A percentile compares a stretch with the other conserved stretches of the same genome.
Evolutionary conservation across 1,140 invertebrate genomes (phyloP).

Genomic region (Asobara japonica): DNA sequence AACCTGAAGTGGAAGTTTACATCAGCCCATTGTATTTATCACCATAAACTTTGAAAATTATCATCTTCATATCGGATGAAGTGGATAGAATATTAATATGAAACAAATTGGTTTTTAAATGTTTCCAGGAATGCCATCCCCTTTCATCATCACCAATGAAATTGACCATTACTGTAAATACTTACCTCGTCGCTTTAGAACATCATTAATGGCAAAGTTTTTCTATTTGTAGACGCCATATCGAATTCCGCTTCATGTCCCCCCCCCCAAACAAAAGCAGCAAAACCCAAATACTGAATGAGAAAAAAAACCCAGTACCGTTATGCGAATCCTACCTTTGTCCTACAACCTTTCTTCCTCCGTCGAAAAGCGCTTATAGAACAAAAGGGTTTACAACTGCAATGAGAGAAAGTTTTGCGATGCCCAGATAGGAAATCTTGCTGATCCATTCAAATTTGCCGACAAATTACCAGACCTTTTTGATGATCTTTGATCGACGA

Average conservation of each 20-base stretch:
- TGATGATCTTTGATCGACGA: no score
- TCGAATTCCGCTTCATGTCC: background rate
- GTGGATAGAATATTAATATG: no score
- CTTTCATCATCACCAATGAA: background rate
- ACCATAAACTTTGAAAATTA: no score
- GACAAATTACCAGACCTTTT: no score
- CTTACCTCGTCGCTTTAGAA: background rate
- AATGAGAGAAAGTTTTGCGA: conserved; percentile 12
- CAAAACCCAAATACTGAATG: background rate
- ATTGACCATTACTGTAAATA: background rate
- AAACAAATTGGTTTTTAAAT: no score
- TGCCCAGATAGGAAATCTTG: background rate
- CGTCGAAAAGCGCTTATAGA: background rate
- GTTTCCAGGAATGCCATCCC: no score
- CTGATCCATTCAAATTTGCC: no score
- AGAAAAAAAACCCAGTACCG: no score
- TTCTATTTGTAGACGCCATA: background rate
- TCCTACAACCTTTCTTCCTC: background rate
- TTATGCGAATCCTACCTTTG: conserved; percentile 2
- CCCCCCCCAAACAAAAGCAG: background rate
- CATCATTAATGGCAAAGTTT: background rate
- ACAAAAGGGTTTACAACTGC: background rate
- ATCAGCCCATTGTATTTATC: no score
- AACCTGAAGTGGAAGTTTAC: no score
- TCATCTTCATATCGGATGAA: no score